phyloP scores from a whole-genome alignment of 2,113 vertebrate genomes.

The Rhinichthys klamathensis region DNA sequence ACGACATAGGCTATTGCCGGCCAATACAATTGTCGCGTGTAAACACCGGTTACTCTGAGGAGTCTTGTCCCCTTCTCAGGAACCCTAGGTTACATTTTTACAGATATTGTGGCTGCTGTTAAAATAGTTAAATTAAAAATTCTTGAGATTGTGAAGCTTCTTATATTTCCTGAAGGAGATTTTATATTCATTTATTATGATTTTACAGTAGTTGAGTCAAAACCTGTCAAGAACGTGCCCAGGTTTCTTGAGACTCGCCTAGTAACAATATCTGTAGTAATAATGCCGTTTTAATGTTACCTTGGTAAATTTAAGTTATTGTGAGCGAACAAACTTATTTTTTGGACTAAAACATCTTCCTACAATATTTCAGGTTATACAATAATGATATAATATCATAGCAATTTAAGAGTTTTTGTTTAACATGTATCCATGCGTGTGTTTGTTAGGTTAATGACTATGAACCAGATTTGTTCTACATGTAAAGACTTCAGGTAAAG shows the following conservation, averaged over 20 bases:
- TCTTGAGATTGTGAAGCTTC: background rate
- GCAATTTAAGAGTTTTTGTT: too few relatives aligned
- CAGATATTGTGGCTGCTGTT: too few relatives aligned
- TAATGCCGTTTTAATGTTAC: too few relatives aligned
- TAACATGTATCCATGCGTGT: background rate
- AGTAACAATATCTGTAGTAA: too few relatives aligned
- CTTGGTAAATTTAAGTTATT: too few relatives aligned
- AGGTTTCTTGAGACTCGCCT: background rate
- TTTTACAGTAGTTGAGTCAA: background rate
- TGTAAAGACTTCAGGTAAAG: slow-evolving; percentile 60
- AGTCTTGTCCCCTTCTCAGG: too few relatives aligned
- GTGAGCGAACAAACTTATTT: background rate
- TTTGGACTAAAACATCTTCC: background rate
- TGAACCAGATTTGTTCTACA: slow-evolving; percentile 57
- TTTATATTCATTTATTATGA: background rate
- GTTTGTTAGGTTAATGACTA: slow-evolving; percentile 61
- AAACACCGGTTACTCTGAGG: too few relatives aligned
- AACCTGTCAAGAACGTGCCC: too few relatives aligned
- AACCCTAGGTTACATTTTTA: too few relatives aligned
- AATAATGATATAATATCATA: background rate
- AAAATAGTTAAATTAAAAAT: background rate
- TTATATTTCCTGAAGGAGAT: background rate
- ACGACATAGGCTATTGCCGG: too few relatives aligned
- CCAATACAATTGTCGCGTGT: too few relatives aligned
- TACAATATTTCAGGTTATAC: background rate